A percentile compares a stretch with the other conserved stretches of the same genome.
Evolutionary conservation across 2,888 invertebrate genomes (phyloP).

Genomic region (Drosophila testacea): DNA sequence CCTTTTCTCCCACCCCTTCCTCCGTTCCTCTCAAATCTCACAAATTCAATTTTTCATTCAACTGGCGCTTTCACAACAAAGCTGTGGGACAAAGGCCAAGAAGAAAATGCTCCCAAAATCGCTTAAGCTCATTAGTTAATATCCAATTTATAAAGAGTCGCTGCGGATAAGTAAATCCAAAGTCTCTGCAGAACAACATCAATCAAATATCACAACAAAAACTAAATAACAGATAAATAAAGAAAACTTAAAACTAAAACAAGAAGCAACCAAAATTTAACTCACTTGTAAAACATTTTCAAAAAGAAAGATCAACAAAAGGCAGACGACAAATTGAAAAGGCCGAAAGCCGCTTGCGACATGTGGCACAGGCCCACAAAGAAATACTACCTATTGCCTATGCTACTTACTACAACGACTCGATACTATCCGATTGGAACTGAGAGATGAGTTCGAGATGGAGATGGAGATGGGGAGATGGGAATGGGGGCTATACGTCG

Average conservation of each 20-base stretch:
- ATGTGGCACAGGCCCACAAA: conserved; percentile 19
- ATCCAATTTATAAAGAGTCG: conserved; percentile 73
- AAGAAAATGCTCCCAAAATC: conserved; percentile 56
- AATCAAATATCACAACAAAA: conserved; percentile 64
- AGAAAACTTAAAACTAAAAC: conserved; percentile 35
- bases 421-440: conserved; percentile 25
- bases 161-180: conserved; percentile 38
- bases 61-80: conserved; percentile 65
- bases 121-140: conserved; percentile 79
- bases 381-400: conserved; percentile 6
- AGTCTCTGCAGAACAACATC: conserved; percentile 51
- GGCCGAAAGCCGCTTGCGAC: conserved; percentile 55
- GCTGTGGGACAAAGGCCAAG: conserved; percentile 9
- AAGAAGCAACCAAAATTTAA: conserved; percentile 59
- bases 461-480: conserved; percentile 1
- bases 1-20: background rate
- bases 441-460: conserved; percentile 8
- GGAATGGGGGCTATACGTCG: background rate
- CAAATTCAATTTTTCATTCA: conserved; percentile 32
- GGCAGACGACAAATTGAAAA: conserved; percentile 61
- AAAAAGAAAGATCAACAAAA: conserved; percentile 28
- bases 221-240: conserved; percentile 8
- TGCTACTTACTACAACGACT: background rate
- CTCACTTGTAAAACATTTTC: conserved; percentile 75
- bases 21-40: background rate